Evolutionary conservation across 2,113 vertebrate species (phyloP).

Genomic region (Mobula hypostoma): DNA sequence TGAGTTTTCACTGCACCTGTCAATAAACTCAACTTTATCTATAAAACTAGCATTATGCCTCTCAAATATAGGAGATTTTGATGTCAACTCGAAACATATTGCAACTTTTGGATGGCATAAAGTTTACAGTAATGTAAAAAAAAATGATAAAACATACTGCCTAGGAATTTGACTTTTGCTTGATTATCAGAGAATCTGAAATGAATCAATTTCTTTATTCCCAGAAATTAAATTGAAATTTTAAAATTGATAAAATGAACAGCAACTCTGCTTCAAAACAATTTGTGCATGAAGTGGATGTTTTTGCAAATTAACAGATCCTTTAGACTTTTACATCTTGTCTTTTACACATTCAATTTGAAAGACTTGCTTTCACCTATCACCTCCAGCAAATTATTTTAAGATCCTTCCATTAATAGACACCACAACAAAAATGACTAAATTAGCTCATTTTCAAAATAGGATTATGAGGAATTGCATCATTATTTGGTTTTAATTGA

Average conservation of each 20-base stretch:
- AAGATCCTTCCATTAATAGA: neutral
- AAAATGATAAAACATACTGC: too few relatives aligned
- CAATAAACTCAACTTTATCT: too few relatives aligned
- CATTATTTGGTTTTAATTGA: conserved; percentile 2
- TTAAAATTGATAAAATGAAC: neutral
- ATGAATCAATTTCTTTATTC: neutral
- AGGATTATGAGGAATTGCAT: neutral
- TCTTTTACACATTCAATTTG: too few relatives aligned
- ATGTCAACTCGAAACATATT: too few relatives aligned
- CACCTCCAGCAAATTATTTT: neutral
- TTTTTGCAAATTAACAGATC: neutral
- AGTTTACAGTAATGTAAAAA: too few relatives aligned
- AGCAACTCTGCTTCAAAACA: neutral
- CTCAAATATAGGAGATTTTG: too few relatives aligned
- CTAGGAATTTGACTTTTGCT: neutral
- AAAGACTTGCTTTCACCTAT: neutral
- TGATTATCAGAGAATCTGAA: neutral
- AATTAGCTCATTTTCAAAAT: neutral
- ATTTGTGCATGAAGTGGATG: neutral
- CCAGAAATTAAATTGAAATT: neutral
- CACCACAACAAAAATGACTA: neutral
- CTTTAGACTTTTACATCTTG: neutral
- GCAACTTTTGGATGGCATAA: too few relatives aligned
- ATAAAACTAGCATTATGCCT: too few relatives aligned
- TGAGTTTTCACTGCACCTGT: too few relatives aligned